Base-by-base conservation (phyloP, 2,113 vertebrate genomes). In the Silurus glanis region DNA sequence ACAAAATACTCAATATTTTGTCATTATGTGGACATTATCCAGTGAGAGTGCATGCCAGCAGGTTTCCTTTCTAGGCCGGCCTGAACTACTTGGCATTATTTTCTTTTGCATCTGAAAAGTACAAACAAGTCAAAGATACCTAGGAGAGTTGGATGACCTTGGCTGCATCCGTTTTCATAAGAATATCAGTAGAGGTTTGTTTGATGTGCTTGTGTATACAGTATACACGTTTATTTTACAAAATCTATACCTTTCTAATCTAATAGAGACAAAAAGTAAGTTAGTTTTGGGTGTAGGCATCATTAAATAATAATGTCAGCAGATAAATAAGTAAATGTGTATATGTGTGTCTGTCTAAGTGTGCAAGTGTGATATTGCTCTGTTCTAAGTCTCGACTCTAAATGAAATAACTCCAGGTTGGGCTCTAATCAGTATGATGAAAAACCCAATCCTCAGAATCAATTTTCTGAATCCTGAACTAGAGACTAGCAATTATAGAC, bases 11-110 rank as follows among this genome's bases (percentile, higher is more conserved):
- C 23, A 19, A 62, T 76, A 72, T 84, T 75, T 75, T 75, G 69
- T 62, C 37, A 76, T 76, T 76, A 84, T 76, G 8, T 61, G 58
- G 72, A 53, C 5, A 28, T 56, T 71, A 58, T 72, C 71, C 59
- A 14, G 59, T 64, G 47, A 28, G n/a, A 78, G 3, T 13, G 37
- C 59, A 66, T 49, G 51, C 45, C 72, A 28, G 45, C 58, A 62
- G 72, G 76, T 61, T 23, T 28, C 61, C 45, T 85, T 80, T 85
- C 76, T 80, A 69, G 64, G 84, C 25, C 0, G 96, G 98, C 93
- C 97, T 99, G 94, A 87, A 92, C 76, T 71, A 85, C 71, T 45
- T 58, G 49, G 23, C 80, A 67, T 56, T 84, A 83, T 84, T 82
- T 78, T 81, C 64, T 49, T 81, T 85, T 51, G 55, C 76, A 71